Base-by-base conservation (phyloP, 2,888 invertebrate species). In the Drosophila peninsularis region DNA sequence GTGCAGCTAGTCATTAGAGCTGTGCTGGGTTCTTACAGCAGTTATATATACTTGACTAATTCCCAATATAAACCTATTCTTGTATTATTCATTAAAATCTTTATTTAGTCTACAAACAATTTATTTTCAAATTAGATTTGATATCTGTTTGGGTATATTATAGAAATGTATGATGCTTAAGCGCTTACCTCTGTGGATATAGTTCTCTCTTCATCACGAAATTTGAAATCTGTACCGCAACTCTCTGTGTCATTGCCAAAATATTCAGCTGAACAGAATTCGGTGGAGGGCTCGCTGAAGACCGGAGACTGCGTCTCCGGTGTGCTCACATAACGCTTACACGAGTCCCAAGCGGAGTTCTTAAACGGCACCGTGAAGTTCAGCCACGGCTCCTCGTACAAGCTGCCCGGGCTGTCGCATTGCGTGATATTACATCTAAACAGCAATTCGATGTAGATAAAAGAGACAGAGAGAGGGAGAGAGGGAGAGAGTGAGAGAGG, bases 311-410 rank as follows among this genome's bases (percentile, higher is more conserved):
- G 9, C 9, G 19, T 0, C 14, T 13, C 17, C 3, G 34, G 14
- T 14, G 63, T 13, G 14, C 64, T 58, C 6, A 54, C 75, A 74
- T 79, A 92, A 0, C 88, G 88, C 17, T 66, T 62, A 37, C 91
- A 91, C 37, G 79, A 64, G 39, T 90, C 88, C 64, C 80, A 81
- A 3, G 56, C 74, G 5, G 78, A 70, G 19, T 70, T 80, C 47
- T 79, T 86, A 49, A 60, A 62, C 1, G 94, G 93, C 77, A 93
- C 71, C 41, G 93, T 80, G 79, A 91, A 90, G 27, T 93, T 85
- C 0, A 94, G 65, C 95, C 95, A 95, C 0, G 93, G 86, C 1
- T 93, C 93, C 32, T 75, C 75, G 57, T 91, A 92, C 2, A 42
- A 53, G 64, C 89, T 90, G 34, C 42, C 76, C 5, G 77, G 61